Conservation (phyloP, 2,888 invertebrate genomes). For the Calameuta filiformis region DNA sequence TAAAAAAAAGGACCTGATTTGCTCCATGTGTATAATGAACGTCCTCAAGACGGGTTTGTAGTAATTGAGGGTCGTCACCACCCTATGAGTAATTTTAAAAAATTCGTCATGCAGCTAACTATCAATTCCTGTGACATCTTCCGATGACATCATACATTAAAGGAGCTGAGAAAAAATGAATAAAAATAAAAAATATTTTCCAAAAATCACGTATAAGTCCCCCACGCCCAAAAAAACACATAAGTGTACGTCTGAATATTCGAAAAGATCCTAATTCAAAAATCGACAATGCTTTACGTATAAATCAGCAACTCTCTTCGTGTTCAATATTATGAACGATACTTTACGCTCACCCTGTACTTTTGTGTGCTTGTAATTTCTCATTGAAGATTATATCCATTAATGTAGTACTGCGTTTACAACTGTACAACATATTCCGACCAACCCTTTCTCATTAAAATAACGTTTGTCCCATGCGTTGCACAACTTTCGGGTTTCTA, state of each 20-base stretch:
- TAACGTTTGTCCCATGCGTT: background rate
- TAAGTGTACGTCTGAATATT: background rate
- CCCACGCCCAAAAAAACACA: no score
- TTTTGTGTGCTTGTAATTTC: background rate
- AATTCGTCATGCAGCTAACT: background rate
- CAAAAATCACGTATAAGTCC: background rate
- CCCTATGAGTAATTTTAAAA: background rate
- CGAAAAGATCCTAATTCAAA: constrained; percentile 21
- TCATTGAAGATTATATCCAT: background rate
- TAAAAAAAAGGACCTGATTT: no score
- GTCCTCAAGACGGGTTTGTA: no score
- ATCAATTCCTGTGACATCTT: no score
- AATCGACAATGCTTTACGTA: constrained; percentile 20
- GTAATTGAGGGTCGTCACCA: background rate
- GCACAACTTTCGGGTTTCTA: background rate
- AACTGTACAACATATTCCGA: background rate
- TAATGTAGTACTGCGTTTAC: background rate
- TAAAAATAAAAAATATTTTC: background rate
- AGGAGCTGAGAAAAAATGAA: background rate
- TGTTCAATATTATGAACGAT: background rate
- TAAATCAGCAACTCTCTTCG: background rate
- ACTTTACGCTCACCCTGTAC: background rate
- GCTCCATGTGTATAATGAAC: no score
- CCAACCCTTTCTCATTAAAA: background rate
- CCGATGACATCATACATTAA: background rate